Conservation (phyloP, 30 jellyfish, hydroid and myxozoan genomes). For the Aurelia aurita region DNA sequence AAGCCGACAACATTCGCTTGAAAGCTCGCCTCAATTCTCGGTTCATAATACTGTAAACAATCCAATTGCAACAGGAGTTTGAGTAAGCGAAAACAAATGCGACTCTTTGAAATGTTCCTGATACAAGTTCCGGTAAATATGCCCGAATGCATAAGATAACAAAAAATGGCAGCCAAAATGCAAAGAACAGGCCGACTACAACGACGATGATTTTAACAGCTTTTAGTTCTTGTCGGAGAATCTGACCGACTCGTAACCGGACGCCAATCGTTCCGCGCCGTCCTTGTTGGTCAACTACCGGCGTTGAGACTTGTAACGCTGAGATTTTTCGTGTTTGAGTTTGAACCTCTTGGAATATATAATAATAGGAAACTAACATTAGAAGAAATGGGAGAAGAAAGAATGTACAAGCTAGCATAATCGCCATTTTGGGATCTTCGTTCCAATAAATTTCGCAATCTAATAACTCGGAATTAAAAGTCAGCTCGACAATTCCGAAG, state of each 20-base stretch:
- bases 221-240: slow-evolving; percentile 72
- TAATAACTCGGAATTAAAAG: slow-evolving; percentile 61
- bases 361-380: slow-evolving; percentile 63
- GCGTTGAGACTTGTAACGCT: slow-evolving; percentile 22
- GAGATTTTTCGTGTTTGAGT: slow-evolving; percentile 71
- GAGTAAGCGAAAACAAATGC: slow-evolving; percentile 75
- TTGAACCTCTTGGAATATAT: slow-evolving; percentile 64
- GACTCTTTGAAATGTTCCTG: slow-evolving; percentile 63
- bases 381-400: slow-evolving; percentile 67
- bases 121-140: slow-evolving; percentile 56
- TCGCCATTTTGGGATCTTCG: slow-evolving; percentile 63
- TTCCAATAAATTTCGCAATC: slow-evolving; percentile 82
- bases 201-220: slow-evolving; percentile 86
- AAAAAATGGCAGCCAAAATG: slow-evolving; percentile 86
- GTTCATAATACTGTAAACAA: slow-evolving; percentile 87
- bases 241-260: slow-evolving; percentile 31
- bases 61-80: slow-evolving; percentile 89
- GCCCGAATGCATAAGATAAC: slow-evolving; percentile 70
- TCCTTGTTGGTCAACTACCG: not conserved
- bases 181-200: slow-evolving; percentile 84
- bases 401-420: slow-evolving; percentile 47
- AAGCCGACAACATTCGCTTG: slow-evolving; percentile 33
- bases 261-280: slow-evolving; percentile 16
- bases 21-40: slow-evolving; percentile 76
- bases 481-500: slow-evolving; percentile 64